phyloP scores from a whole-genome alignment of 2,888 invertebrate species.

The Drosophila tripunctata region DNA sequence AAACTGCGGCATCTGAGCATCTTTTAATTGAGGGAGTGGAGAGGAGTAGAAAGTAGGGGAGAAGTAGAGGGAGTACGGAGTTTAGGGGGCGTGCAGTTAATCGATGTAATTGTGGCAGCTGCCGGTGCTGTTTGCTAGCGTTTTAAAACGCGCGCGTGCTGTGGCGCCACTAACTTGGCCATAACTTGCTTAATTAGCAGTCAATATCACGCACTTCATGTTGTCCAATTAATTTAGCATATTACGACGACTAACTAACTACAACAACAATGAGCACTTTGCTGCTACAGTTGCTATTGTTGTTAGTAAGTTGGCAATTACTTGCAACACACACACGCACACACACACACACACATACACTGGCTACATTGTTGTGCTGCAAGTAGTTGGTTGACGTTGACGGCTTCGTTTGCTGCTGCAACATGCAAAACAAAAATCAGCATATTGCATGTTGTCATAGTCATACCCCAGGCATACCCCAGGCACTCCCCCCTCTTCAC shows the following conservation, averaged over 20 bases:
- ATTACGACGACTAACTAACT: slow-evolving; percentile 69
- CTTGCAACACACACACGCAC: slow-evolving; percentile 25
- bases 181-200: slow-evolving; percentile 80
- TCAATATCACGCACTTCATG: slow-evolving; percentile 81
- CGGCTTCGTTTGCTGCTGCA: slow-evolving; percentile 69
- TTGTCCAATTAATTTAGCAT: slow-evolving; percentile 81
- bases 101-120: slow-evolving; percentile 13
- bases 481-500: background rate
- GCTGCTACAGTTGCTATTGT: slow-evolving; percentile 28
- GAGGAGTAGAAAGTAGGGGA: background rate
- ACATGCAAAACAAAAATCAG: slow-evolving; percentile 78
- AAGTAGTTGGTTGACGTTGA: slow-evolving; percentile 56
- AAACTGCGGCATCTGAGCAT: background rate
- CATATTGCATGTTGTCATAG: slow-evolving; percentile 75
- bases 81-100: slow-evolving; percentile 22
- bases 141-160: slow-evolving; percentile 53
- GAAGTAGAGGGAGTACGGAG: slow-evolving; percentile 22
- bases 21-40: slow-evolving; percentile 17
- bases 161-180: slow-evolving; percentile 57
- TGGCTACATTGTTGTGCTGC: slow-evolving; percentile 34
- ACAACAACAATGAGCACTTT: slow-evolving; percentile 23
- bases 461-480: slow-evolving; percentile 25
- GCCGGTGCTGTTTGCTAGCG: slow-evolving; percentile 10
- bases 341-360: background rate
- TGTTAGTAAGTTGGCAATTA: slow-evolving; percentile 58